Evolutionary conservation across 64 coral and sea anemone genomes (phyloP).

Genomic region (Astreopora myriophthalma): DNA sequence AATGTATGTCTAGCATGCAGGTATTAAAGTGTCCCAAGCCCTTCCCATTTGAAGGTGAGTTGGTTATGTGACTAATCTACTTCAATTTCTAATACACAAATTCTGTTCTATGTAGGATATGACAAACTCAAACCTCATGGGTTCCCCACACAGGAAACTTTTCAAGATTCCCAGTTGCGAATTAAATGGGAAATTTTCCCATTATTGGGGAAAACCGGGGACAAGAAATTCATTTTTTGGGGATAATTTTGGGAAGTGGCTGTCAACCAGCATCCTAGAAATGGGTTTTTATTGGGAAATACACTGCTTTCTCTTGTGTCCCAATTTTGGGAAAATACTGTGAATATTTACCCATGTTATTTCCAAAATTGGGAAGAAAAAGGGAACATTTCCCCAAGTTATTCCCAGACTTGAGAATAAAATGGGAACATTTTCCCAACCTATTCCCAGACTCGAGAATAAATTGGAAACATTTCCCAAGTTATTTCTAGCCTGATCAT

Average conservation of each 20-base stretch:
- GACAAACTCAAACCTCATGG: no score
- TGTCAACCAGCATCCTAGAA: background rate
- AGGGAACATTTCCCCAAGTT: no score
- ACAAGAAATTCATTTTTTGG: conserved; percentile 37
- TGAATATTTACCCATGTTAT: no score
- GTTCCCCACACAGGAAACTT: no score
- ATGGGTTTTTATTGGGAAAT: background rate
- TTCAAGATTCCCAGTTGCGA: conserved; percentile 46
- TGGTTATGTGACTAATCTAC: no score
- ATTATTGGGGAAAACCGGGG: conserved; percentile 25
- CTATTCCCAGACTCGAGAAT: background rate
- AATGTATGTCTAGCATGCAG: background rate
- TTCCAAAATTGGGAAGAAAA: no score
- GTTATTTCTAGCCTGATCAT: background rate
- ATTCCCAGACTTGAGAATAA: no score
- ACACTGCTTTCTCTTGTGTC: background rate
- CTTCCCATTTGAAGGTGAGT: no score
- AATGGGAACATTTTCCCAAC: background rate
- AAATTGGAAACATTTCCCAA: no score
- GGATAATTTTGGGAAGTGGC: conserved; percentile 36
- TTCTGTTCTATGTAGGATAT: no score
- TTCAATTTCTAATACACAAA: no score
- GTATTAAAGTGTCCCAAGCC: background rate
- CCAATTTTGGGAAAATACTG: background rate
- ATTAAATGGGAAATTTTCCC: no score